Percentiles rank a stretch among this genome's conserved stretches.
Conservation (phyloP, 2,797 vertebrate species). For the Acanthurus tractus region DNA sequence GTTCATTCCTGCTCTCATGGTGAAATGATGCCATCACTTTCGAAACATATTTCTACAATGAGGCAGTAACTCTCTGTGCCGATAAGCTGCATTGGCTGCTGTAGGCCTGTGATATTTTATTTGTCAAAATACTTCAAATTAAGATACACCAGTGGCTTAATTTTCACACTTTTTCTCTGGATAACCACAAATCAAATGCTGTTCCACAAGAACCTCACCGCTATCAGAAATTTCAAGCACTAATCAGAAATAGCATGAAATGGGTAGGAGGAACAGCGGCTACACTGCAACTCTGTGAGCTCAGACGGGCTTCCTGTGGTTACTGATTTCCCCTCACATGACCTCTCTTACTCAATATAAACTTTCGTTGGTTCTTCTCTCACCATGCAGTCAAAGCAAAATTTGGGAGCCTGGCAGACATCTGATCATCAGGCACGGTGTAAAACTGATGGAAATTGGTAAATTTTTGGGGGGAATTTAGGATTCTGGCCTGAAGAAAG, state of each 20-base stretch:
- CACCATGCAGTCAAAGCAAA: neutral
- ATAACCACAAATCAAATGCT: neutral
- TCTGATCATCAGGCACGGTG: neutral
- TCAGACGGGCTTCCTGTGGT: constrained; percentile 35
- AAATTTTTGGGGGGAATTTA: neutral
- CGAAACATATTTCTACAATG: neutral
- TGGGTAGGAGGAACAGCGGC: neutral
- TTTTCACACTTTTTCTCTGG: neutral
- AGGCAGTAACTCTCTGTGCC: neutral
- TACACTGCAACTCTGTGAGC: neutral
- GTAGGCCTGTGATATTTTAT: neutral
- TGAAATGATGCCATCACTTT: neutral
- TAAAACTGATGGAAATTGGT: too few relatives aligned
- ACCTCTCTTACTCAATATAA: constrained; percentile 46
- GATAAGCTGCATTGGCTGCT: neutral
- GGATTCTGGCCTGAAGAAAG: neutral
- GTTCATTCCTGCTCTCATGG: neutral
- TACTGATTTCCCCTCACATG: constrained; percentile 54
- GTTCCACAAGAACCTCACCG: neutral
- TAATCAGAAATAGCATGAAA: neutral
- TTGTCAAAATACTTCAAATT: neutral
- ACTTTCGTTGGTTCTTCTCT: neutral
- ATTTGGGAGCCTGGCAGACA: neutral
- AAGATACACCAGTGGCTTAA: neutral
- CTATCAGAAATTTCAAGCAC: too few relatives aligned